Evolutionary conservation across 1,140 invertebrate species (phyloP).

Genomic region (Trichonephila clavata): DNA sequence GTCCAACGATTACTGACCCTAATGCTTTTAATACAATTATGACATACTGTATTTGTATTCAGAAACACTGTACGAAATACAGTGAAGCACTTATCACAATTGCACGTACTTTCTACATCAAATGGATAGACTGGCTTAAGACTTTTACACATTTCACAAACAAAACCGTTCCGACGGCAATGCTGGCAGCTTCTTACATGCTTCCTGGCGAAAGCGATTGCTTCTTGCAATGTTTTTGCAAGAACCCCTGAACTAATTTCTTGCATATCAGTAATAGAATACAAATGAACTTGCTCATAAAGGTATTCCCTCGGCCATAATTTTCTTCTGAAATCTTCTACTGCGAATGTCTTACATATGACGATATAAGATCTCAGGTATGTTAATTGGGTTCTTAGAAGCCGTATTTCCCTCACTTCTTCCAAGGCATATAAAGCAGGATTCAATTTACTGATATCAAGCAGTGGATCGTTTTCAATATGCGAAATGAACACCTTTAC

Average conservation of each 20-base stretch:
- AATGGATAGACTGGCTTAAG: constrained; percentile 95
- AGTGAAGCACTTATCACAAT: constrained; percentile 91
- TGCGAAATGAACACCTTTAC: constrained; percentile 86
- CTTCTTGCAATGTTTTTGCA: constrained; percentile 88
- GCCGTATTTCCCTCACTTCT: constrained; percentile 87
- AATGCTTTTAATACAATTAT: constrained; percentile 89
- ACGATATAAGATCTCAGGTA: constrained; percentile 93
- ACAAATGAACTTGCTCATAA: constrained; percentile 94
- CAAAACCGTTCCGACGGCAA: constrained; percentile 95
- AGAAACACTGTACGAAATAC: constrained; percentile 92
- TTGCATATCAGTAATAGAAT: constrained; percentile 86
- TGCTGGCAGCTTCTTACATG: constrained; percentile 92
- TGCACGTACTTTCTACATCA: constrained; percentile 90
- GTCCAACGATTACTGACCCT: constrained; percentile 80
- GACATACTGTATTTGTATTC: constrained; percentile 88
- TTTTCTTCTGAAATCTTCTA: constrained; percentile 90
- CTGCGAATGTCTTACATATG: constrained; percentile 91
- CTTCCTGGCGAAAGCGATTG: constrained; percentile 89
- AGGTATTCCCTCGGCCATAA: constrained; percentile 93
- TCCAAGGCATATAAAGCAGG: constrained; percentile 89
- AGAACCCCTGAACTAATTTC: constrained; percentile 88
- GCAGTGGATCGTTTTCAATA: constrained; percentile 88
- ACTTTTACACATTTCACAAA: constrained; percentile 94
- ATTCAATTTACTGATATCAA: constrained; percentile 90
- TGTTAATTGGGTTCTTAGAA: constrained; percentile 90